phyloP scores from a whole-genome alignment of 2,888 invertebrate genomes.

The Zygothrica quintamaculata region DNA sequence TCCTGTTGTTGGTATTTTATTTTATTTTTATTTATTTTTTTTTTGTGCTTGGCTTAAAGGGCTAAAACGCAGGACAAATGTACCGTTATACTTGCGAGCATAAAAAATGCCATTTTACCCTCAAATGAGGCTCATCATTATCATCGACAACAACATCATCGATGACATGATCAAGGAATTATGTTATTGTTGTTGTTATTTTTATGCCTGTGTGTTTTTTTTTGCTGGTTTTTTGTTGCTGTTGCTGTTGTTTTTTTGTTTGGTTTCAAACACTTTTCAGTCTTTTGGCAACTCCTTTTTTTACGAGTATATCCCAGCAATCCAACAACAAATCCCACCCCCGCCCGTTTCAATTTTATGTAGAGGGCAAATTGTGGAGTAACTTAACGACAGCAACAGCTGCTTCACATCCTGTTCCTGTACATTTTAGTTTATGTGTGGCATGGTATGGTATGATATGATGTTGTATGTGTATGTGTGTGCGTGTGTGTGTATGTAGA shows the following conservation, averaged over 20 bases:
- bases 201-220: conserved; percentile 18
- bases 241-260: conserved; percentile 32
- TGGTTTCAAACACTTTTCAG: conserved; percentile 34
- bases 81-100: conserved; percentile 16
- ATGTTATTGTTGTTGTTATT: conserved; percentile 28
- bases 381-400: conserved; percentile 50
- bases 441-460: too few species aligned
- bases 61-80: conserved; percentile 18
- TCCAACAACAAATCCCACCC: not conserved
- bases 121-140: conserved; percentile 72
- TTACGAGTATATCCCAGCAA: not conserved
- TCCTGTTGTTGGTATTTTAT: too few species aligned
- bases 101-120: conserved; percentile 53
- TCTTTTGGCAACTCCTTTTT: conserved; percentile 4
- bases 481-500: not conserved
- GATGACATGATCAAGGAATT: conserved; percentile 45
- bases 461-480: not conserved
- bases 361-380: conserved; percentile 1
- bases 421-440: too few species aligned
- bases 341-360: conserved; percentile 47
- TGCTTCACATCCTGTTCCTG: conserved; percentile 21
- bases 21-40: not conserved
- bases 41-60: not conserved
- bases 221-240: conserved; percentile 21
- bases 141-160: conserved; percentile 50